Conservation (phyloP, 2,888 invertebrate genomes). For the Lasioglossum oenotherae region DNA sequence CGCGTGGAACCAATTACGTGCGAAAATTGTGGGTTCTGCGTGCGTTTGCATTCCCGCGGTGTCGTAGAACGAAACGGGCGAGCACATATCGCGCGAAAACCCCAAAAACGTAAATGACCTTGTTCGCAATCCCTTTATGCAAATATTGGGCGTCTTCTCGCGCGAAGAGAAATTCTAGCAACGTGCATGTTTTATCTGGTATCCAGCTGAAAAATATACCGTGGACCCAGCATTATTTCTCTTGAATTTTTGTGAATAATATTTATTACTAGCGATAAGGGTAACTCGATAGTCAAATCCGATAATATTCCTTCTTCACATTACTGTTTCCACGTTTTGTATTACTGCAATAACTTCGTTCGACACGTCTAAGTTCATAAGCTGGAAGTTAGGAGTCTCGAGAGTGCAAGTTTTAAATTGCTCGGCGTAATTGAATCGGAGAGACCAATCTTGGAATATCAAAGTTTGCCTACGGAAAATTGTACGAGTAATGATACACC, state of each 20-base stretch:
- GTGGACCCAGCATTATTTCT: background rate
- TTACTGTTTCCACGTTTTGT: background rate
- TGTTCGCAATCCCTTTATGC: conserved; percentile 57
- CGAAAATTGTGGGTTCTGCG: conserved; percentile 33
- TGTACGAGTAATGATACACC: conserved; percentile 21
- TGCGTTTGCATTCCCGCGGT: conserved; percentile 47
- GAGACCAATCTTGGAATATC: conserved; percentile 24
- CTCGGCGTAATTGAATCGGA: conserved; percentile 26
- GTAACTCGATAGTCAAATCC: background rate
- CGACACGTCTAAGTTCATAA: conserved; percentile 24
- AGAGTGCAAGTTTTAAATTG: conserved; percentile 34
- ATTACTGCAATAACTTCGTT: conserved; percentile 13
- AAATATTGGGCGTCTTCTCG: conserved; percentile 51
- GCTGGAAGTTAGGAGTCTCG: conserved; percentile 38
- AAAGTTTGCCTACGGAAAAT: conserved; percentile 11
- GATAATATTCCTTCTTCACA: conserved; percentile 3
- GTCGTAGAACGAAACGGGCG: conserved; percentile 31
- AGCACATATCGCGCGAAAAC: conserved; percentile 15
- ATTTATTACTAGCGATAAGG: background rate
- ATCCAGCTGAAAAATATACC: background rate
- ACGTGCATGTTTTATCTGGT: conserved; percentile 19
- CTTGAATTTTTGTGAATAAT: background rate
- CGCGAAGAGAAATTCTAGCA: conserved; percentile 32
- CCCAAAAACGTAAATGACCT: conserved; percentile 49
- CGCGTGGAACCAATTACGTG: conserved; percentile 49